A percentile compares a stretch with the other conserved stretches of the same genome.
phyloP scores from a whole-genome alignment of 2,113 vertebrate species.

The Pygoscelis adeliae region DNA sequence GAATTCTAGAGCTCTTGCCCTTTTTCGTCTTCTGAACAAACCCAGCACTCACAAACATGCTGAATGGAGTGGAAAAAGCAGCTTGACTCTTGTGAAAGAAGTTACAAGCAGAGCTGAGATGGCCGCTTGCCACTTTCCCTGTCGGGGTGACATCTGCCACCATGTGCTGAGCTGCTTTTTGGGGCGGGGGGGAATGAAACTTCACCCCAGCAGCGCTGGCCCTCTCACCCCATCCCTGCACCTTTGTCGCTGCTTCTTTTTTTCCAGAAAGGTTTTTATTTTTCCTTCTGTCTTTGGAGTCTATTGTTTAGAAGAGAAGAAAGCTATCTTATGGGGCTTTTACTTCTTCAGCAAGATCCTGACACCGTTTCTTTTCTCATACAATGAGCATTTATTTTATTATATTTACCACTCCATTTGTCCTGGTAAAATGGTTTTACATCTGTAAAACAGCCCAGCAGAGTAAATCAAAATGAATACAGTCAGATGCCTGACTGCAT shows the following conservation, averaged over 20 bases:
- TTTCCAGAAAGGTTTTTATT: neutral
- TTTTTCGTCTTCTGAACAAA: constrained; percentile 66
- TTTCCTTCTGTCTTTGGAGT: neutral
- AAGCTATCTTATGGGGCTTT: neutral
- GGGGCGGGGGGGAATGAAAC: neutral
- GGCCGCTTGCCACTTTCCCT: constrained; percentile 5
- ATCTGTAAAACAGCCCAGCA: neutral
- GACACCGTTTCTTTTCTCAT: neutral
- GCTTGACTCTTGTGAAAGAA: constrained; percentile 46
- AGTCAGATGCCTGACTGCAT: neutral
- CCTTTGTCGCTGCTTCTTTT: neutral
- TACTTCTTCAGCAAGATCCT: neutral
- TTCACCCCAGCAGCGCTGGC: neutral
- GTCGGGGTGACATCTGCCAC: constrained; percentile 59
- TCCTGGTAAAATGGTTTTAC: constrained; percentile 41
- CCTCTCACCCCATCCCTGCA: neutral
- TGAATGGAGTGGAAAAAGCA: constrained; percentile 37
- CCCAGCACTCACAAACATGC: constrained; percentile 58
- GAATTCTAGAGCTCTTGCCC: constrained; percentile 64
- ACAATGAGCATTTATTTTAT: constrained; percentile 17
- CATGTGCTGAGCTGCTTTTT: neutral
- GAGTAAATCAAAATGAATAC: constrained; percentile 28
- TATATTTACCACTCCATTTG: constrained; percentile 28
- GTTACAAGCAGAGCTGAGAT: constrained; percentile 41
- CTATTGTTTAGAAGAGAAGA: neutral